These are phyloP conservation scores for Larimichthys polyactis DNA, from an alignment of 2,113 vertebrate species.

Conservation along the genomic window DNA sequence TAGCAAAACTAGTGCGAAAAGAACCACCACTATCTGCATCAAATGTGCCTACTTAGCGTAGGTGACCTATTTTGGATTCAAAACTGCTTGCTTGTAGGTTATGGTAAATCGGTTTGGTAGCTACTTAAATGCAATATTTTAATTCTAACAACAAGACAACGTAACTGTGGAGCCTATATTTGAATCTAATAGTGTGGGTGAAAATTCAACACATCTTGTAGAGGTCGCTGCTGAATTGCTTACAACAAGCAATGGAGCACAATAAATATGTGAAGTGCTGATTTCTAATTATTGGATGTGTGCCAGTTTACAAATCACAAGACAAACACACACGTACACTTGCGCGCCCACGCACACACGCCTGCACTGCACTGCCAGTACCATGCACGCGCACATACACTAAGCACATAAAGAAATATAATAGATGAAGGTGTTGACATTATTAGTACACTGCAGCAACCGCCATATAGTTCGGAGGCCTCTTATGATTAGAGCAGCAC, in stretches of 20 bases:
- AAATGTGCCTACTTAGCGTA: no score
- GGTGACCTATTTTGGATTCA: no score
- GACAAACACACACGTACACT: background rate
- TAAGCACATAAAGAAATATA: constrained; percentile 8
- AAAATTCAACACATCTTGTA: no score
- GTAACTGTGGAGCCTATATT: no score
- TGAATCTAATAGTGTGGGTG: no score
- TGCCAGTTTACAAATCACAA: background rate
- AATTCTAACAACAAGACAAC: no score
- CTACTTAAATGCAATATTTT: no score
- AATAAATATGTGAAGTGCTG: background rate
- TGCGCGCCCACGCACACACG: background rate
- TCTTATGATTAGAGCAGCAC: background rate
- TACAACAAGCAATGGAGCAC: background rate
- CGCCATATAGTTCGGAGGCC: constrained; percentile 36
- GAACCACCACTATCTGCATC: no score
- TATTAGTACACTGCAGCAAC: constrained; percentile 43
- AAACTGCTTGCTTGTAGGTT: no score
- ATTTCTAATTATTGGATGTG: background rate
- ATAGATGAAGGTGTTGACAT: constrained; percentile 19
- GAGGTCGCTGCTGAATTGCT: no score
- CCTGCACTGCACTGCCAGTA: background rate
- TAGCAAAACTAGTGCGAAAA: no score
- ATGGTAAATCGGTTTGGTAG: no score
- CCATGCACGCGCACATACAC: background rate